Base-by-base conservation (phyloP, 2,888 invertebrate genomes). In the Volucella inflata region DNA sequence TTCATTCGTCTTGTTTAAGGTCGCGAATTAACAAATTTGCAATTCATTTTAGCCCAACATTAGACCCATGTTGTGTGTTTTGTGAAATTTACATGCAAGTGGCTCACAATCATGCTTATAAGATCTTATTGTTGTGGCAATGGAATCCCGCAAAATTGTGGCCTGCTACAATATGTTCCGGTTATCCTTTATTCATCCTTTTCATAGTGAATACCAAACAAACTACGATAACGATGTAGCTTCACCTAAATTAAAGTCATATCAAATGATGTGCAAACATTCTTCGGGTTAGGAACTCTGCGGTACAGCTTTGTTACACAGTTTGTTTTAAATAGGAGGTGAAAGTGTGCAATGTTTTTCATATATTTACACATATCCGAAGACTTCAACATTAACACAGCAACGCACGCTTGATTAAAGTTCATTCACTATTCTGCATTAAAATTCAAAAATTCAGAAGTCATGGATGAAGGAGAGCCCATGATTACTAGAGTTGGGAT, bases 401-500 rank as follows among this genome's bases (percentile, higher is more conserved):
- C 10, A 36, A 57, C 40, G 42, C 62, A 72, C 78, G 78, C 40
- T 84, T 84, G 79, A 84, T 84, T 84, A 79, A 79, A 79, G 79
- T 84, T 84, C 83, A 84, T 84, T 84, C 79, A 84, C 83, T 79
- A 79, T 71, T 84, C 68, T 65, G 59, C 68, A 84, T 79, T 79
- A 60, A 84, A 84, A 84, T 84, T 84, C 80, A 75, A 60, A 84
- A 84, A 84, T 84, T 84, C 80, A 75, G 55, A 80, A 84, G 71
- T 71, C 75, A 76, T 75, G 55, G 48, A 16, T 71, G 36, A 53
- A 16, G 44, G 30, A 70, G 57, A 51, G 42, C 51, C 50, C 65
- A 38, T 14, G 71, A 74, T 40, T 53, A 46, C 65, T 8, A 16
- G 51, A 21, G 62, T 55, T 83, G 21, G 55, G 62, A 10, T 38